Conservation (phyloP, 2,113 vertebrate genomes). For the Neofelis nebulosa region DNA sequence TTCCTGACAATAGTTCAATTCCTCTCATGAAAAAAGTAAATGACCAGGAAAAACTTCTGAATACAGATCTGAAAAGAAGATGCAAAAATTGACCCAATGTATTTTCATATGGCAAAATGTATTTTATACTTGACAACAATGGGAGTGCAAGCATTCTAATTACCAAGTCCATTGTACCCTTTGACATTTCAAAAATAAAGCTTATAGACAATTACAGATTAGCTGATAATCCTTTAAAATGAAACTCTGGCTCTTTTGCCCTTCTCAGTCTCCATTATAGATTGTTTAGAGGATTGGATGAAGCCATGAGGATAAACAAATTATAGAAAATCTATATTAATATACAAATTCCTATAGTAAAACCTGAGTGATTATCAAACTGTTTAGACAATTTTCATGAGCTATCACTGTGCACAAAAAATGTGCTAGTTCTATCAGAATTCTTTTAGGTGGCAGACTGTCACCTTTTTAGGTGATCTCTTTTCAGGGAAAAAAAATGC, state of each 20-base stretch:
- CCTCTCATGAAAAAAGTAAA: not conserved
- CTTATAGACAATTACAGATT: not conserved
- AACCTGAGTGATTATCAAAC: not conserved
- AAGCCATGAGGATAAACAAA: not conserved
- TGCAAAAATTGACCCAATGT: not conserved
- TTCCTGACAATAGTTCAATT: not conserved
- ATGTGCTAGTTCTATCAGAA: not conserved
- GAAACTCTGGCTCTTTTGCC: not conserved
- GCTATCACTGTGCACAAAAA: not conserved
- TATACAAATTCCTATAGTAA: not conserved
- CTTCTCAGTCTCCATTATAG: not conserved
- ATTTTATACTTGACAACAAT: not conserved
- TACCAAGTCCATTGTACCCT: not conserved
- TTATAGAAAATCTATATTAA: not conserved
- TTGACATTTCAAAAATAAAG: not conserved
- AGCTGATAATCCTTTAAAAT: not conserved
- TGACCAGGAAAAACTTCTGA: not conserved
- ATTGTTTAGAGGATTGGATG: not conserved
- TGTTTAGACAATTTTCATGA: not conserved
- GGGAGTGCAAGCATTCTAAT: not conserved
- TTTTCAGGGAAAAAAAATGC: not conserved
- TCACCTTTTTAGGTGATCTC: not conserved
- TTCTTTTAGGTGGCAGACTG: not conserved
- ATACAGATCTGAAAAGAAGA: not conserved
- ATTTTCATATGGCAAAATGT: not conserved